Evolutionary conservation across 2,888 invertebrate species (phyloP), one percentile per base, ranked within the genome.

Genomic region (Microctonus hyperodae): DNA sequence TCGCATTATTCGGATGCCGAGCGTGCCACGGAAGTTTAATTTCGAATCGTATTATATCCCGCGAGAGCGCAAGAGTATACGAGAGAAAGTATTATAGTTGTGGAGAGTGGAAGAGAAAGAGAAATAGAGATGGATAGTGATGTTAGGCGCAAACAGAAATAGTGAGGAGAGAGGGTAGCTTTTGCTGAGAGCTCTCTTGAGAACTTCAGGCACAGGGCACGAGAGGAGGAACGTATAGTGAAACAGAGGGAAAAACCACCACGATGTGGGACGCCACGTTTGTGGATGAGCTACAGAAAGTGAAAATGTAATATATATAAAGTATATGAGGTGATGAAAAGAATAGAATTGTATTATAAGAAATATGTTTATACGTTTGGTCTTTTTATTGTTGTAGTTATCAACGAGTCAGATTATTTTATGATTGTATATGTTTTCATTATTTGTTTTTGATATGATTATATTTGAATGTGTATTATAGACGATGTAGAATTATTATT

Each of bases 1-100:
- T 79, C 76, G 78, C 80, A 78, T 80, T 79, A 80, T 79, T 79
- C 76, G 80, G 76, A 81, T 81, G 79, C 80, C 80, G 72, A 67
- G 79, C 80, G 78, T 80, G 80, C 80, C 79, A 76, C 72, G 80
- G 76, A 78, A 81, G 79, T 81, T 81, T 80, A 81, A 81, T 81
- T 81, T 80, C 79, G 76, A 81, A 79, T 80, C 76, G 80, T 79
- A 79, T 79, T 79, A 80, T 79, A 79, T 79, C 78, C 75, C 70
- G 58, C 50, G 61, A 62, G 64, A 35, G 35, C 55, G 28, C 55
- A 64, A 64, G 66, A 55, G 44, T 48, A 64, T 61, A 66, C 44
- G 25, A 28, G 57, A 61, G 50, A 55, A 20, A 28, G 50, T 63
- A 66, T 53, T 53, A 62, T 58, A 50, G 68, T 48, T 28, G 59